These are phyloP conservation scores for Thymelicus acteon DNA, from an alignment of 2,888 invertebrate species.

Conservation along the genomic window DNA sequence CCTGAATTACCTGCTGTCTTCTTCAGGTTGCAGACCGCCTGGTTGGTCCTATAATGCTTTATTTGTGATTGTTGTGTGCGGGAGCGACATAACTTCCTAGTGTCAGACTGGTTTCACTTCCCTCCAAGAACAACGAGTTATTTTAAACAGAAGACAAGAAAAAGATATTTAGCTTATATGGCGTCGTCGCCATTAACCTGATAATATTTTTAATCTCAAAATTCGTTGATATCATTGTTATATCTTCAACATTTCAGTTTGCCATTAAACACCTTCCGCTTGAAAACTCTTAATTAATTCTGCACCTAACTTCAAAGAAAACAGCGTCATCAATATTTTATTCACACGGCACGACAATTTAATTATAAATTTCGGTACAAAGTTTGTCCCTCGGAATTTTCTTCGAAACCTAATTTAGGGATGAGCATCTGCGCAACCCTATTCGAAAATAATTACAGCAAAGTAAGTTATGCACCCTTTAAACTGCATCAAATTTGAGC, in stretches of 20 bases:
- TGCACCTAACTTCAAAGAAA: conserved; percentile 30
- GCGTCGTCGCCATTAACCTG: no score
- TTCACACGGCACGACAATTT: conserved; percentile 60
- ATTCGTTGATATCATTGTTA: no score
- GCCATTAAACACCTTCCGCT: conserved; percentile 41
- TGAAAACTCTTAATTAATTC: conserved; percentile 31
- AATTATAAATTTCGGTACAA: conserved; percentile 67
- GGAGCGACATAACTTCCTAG: no score
- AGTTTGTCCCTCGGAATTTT: conserved; percentile 67
- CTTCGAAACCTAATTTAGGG: conserved; percentile 67
- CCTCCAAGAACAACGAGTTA: no score
- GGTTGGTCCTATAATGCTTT: no score
- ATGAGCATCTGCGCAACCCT: conserved; percentile 77
- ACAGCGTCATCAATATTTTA: conserved; percentile 51
- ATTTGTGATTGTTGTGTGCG: no score
- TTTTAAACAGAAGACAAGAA: no score
- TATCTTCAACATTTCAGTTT: conserved; percentile 3
- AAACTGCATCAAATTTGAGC: conserved; percentile 77
- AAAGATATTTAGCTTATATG: no score
- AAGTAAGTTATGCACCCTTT: conserved; percentile 84
- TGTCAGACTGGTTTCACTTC: no score
- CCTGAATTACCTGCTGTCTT: no score
- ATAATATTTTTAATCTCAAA: no score
- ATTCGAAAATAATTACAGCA: conserved; percentile 80
- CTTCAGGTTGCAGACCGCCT: no score